Evolutionary conservation across 2,888 invertebrate species (phyloP).

Genomic region (Drosophila prolongata): DNA sequence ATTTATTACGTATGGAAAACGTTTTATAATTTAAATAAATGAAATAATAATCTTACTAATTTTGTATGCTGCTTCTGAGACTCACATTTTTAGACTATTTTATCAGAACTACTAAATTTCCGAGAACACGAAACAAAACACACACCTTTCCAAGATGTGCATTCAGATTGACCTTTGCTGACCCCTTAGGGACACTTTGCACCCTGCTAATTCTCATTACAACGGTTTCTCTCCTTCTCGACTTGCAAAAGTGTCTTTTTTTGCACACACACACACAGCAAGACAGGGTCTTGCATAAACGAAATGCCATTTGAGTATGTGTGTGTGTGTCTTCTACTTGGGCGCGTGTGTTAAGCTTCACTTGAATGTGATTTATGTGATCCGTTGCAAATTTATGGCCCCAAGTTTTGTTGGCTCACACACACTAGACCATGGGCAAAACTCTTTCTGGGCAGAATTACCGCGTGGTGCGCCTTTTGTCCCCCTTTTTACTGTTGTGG

Average conservation of each 20-base stretch:
- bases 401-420: slow-evolving; percentile 72
- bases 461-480: slow-evolving; percentile 61
- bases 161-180: slow-evolving; percentile 11
- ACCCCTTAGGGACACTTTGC: slow-evolving; percentile 29
- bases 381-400: slow-evolving; percentile 82
- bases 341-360: slow-evolving; percentile 81
- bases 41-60: too few relatives aligned
- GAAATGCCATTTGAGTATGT: slow-evolving; percentile 18
- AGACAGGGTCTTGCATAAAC: slow-evolving; percentile 10
- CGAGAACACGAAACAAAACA: not conserved
- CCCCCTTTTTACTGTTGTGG: slow-evolving; percentile 44
- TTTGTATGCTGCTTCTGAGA: too few relatives aligned
- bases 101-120: not conserved
- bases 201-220: slow-evolving; percentile 29
- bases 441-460: slow-evolving; percentile 66
- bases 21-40: too few relatives aligned
- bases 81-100: not conserved
- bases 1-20: too few relatives aligned
- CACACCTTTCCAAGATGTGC: not conserved
- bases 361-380: slow-evolving; percentile 84
- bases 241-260: slow-evolving; percentile 20
- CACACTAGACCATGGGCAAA: slow-evolving; percentile 39
- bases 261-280: slow-evolving; percentile 6
- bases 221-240: slow-evolving; percentile 1
- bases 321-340: slow-evolving; percentile 64